Evolutionary conservation across 2,113 vertebrate genomes (phyloP), one percentile per base, ranked within the genome.

Genomic region (Oxyruncus cristatus): DNA sequence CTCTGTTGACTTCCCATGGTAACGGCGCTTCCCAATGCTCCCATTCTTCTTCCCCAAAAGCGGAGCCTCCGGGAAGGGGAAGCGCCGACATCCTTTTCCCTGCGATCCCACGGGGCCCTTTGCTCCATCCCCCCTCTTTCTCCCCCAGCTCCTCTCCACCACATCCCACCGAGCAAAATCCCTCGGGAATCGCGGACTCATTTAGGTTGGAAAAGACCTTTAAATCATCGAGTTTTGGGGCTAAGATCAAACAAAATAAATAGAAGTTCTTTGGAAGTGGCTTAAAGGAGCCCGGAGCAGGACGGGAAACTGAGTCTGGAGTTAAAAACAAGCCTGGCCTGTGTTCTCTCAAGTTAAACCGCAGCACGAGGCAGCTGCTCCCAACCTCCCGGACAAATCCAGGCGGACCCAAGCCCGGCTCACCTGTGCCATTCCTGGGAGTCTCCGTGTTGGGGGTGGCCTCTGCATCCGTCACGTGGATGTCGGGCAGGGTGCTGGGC

Each of bases 401-500:
- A 1, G 5, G 2, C 0, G 24, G 37, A 16, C 12, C 37, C 0
- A 0, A 72, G 56, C 52, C 42, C 0, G 0, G 44, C 82, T 96
- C 82, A 98, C 97, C 98, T 83, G 95, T 4, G 4, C 68, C 44
- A 3, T 28, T 94, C 4, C 59, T 14, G 0, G n/a, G 32, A 22
- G n/a, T 26, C 9, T 96, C 96, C 0, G 33, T 3, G 35, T 74
- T 44, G 0, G 71, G 5, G 0, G 74, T 2, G 4, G 77, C 28
- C 4, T 97, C 98, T 0, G 53, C 70, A 5, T 98, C 97, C 0
- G 95, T 96, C 6, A 97, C 97, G 84, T 95, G 97, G 78, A 98
- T 98, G 44, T 95, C 97, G 0, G 98, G 98, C 63, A 98, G 73
- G 22, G 96, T 95, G 65, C 97, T 96, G 76, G 98, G 98, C 86